phyloP scores from a whole-genome alignment of 2,113 vertebrate species.

The Salvelinus namaycush region DNA sequence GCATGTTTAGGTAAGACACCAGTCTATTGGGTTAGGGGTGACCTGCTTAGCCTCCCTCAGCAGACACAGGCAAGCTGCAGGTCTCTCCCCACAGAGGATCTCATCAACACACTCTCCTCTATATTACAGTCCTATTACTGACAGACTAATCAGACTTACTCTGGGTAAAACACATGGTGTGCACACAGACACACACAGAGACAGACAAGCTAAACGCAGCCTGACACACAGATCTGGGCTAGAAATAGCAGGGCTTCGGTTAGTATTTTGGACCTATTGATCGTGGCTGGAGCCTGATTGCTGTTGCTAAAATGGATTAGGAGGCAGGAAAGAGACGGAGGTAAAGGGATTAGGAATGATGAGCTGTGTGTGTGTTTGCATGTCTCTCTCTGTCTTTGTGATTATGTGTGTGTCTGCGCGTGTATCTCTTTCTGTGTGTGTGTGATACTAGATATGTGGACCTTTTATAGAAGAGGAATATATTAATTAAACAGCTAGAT shows the following conservation, averaged over 20 bases:
- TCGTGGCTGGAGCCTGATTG: constrained; percentile 60
- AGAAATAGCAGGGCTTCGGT: constrained; percentile 61
- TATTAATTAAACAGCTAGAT: not conserved
- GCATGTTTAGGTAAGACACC: not conserved
- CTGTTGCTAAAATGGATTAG: constrained; percentile 61
- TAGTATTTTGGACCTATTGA: constrained; percentile 60
- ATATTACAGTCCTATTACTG: not conserved
- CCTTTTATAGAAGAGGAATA: not conserved
- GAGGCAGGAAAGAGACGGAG: constrained; percentile 59
- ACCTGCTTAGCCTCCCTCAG: not conserved
- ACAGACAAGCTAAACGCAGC: constrained; percentile 41
- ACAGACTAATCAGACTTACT: constrained; percentile 7
- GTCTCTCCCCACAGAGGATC: not conserved
- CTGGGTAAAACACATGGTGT: constrained; percentile 39
- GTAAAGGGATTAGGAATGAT: constrained; percentile 62
- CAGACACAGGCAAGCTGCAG: not conserved
- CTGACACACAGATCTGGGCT: constrained; percentile 54
- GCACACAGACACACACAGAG: constrained; percentile 8
- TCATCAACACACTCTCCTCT: not conserved
- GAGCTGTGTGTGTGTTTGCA: constrained; percentile 30
- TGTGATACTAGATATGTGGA: constrained; percentile 4
- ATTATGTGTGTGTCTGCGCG: constrained; percentile 2
- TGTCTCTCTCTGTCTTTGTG: constrained; percentile 8
- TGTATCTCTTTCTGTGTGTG: constrained; percentile 16
- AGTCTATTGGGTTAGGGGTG: not conserved